Evolutionary conservation across 2,888 invertebrate species (phyloP).

Genomic region (Fabriciana adippe): DNA sequence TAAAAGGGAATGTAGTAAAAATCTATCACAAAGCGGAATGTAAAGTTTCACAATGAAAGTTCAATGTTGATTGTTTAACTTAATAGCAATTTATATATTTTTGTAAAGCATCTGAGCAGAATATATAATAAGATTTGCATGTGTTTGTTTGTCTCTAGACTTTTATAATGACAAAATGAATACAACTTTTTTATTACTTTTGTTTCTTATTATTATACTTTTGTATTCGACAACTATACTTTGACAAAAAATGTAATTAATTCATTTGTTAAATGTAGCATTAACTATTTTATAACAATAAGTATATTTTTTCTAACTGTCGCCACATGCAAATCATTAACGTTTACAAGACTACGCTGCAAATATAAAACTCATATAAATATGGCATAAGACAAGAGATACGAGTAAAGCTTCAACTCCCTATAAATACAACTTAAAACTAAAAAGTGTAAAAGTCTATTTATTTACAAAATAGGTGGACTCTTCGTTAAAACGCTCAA

Average conservation of each 20-base stretch:
- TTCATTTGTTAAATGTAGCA: no score
- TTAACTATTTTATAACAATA: neutral
- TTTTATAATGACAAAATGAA: no score
- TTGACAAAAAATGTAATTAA: no score
- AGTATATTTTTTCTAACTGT: no score
- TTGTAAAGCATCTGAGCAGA: constrained; percentile 16
- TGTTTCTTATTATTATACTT: no score
- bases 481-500: constrained; percentile 76
- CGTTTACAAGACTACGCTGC: neutral
- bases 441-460: constrained; percentile 76
- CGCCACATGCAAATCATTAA: neutral
- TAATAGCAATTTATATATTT: constrained; percentile 5
- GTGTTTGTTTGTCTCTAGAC: neutral
- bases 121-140: constrained; percentile 6
- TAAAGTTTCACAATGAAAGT: constrained; percentile 35
- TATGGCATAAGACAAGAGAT: constrained; percentile 55
- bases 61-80: neutral
- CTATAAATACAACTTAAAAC: constrained; percentile 54
- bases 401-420: constrained; percentile 72
- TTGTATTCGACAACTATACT: no score
- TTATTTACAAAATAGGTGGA: constrained; percentile 82
- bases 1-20: constrained; percentile 42
- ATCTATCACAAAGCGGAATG: constrained; percentile 55
- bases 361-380: constrained; percentile 35
- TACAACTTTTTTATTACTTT: no score